Evolutionary conservation across 1,140 invertebrate species (phyloP).

Genomic region (Adelges cooleyi): DNA sequence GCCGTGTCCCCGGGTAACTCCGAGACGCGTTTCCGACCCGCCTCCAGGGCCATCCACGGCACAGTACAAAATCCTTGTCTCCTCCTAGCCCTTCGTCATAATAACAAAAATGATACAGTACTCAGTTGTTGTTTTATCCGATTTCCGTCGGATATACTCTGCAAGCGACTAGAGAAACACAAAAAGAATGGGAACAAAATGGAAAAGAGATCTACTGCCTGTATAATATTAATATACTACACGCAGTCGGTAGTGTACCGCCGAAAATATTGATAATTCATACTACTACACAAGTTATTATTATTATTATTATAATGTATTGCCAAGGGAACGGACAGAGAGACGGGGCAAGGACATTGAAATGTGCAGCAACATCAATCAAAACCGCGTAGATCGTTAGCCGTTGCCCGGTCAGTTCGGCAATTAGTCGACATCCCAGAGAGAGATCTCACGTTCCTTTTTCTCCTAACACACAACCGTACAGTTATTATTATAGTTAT

Average conservation of each 20-base stretch:
- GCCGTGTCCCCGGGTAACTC: not conserved
- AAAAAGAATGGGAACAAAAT: too few relatives aligned
- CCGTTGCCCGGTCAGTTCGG: not conserved
- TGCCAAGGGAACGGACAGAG: too few relatives aligned
- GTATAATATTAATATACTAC: too few relatives aligned
- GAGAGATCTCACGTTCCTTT: slow-evolving; percentile 22
- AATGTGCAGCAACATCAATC: slow-evolving; percentile 27
- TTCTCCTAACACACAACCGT: not conserved
- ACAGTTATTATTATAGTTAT: not conserved
- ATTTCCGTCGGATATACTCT: too few relatives aligned
- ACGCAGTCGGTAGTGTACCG: too few relatives aligned
- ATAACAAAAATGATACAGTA: too few relatives aligned
- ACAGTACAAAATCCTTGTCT: not conserved
- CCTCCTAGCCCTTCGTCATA: slow-evolving; percentile 3
- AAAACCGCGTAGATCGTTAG: slow-evolving; percentile 23
- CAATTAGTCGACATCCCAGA: slow-evolving; percentile 15
- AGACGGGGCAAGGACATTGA: slow-evolving; percentile 9
- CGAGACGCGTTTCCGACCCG: not conserved
- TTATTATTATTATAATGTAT: slow-evolving; percentile 11
- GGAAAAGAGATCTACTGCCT: too few relatives aligned
- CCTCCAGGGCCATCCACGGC: not conserved
- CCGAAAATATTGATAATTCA: too few relatives aligned
- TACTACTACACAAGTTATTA: too few relatives aligned
- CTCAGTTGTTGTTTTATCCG: too few relatives aligned
- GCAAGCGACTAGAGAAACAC: too few relatives aligned